These are phyloP conservation scores for Sander lucioperca DNA, from an alignment of 2,113 vertebrate species.

Conservation along the genomic window DNA sequence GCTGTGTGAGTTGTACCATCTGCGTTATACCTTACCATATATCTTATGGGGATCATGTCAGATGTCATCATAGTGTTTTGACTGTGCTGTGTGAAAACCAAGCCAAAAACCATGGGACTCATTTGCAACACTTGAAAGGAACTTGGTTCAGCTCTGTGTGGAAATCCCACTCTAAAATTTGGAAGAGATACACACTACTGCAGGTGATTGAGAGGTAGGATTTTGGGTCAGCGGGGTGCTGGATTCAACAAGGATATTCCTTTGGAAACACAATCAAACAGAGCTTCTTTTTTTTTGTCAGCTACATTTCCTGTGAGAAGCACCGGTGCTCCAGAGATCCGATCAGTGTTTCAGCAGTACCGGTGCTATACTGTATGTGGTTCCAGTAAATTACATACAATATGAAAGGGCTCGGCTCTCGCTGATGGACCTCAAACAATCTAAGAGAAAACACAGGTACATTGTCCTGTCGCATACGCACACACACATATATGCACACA, in stretches of 20 bases:
- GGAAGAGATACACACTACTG: slow-evolving; percentile 20
- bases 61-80: slow-evolving; percentile 8
- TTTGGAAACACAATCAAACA: slow-evolving; percentile 58
- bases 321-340: slow-evolving; percentile 37
- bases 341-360: slow-evolving; percentile 68
- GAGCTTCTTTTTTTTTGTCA: slow-evolving; percentile 58
- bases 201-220: slow-evolving; percentile 54
- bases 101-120: slow-evolving; percentile 13
- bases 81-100: slow-evolving; percentile 30
- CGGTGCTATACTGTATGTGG: slow-evolving; percentile 27
- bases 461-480: slow-evolving; percentile 34
- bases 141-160: slow-evolving; percentile 37
- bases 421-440: slow-evolving; percentile 70
- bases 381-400: slow-evolving; percentile 73
- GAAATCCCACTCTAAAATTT: slow-evolving; percentile 46
- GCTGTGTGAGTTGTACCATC: slow-evolving; percentile 1
- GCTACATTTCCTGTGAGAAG: slow-evolving; percentile 65
- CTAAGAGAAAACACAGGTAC: slow-evolving; percentile 75
- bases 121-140: slow-evolving; percentile 48
- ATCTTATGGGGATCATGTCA: background rate
- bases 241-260: slow-evolving; percentile 62
- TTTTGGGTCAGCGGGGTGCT: slow-evolving; percentile 45
- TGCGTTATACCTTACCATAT: slow-evolving; percentile 12
- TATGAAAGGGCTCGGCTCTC: slow-evolving; percentile 62
- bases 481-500: slow-evolving; percentile 68